Evolutionary conservation across 2,113 vertebrate species (phyloP), one percentile per base, ranked within the genome.

Genomic region (Chloebia gouldiae): DNA sequence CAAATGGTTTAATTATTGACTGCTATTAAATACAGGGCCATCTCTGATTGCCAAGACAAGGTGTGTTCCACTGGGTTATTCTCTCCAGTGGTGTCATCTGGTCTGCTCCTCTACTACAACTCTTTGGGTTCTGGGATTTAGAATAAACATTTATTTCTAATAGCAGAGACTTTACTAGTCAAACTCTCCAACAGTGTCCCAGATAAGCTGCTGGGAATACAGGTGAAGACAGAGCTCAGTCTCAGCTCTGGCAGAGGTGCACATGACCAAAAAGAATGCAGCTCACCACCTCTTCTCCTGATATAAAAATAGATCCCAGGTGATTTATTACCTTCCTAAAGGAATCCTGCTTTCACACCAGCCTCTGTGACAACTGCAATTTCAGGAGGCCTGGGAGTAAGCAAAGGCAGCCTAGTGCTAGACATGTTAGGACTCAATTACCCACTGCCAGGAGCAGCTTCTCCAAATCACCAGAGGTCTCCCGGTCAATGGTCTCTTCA

Each of bases 381-480:
- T 51, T n/a, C 47, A 66, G 20, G 16, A 65, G 31, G 21, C 31
- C 37, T 69, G 8, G 9, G 10, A 75, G 9, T 15, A 77, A 81
- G 56, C 4, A 12, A 83, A 83, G 49, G 18, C 10, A 15, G 60
- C 5, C 44, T 45, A 37, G 31, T 28, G 64, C 47, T 50, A 78
- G 30, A 54, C 17, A 22, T 4, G 23, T 5, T 28, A 84, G 70
- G 70, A 66, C 16, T 56, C 61, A 81, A 98, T 98, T 98, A 99
- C 99, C 99, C 47, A 99, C 97, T 77, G 99, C 99, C 35, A 99
- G 93, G n/a, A 99, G 98, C 18, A 99, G 93, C 50, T 98, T 98
- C 96, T 99, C 98, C 95, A 99, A 73, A 78, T 99, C 98, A 17
- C 99, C 99, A 7, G 98, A 99, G 44, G 99, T 99, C 97, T 99